A percentile compares a stretch with the other conserved stretches of the same genome.
Evolutionary conservation across 1,140 invertebrate species (phyloP).

Genomic region (Ladona fulva): DNA sequence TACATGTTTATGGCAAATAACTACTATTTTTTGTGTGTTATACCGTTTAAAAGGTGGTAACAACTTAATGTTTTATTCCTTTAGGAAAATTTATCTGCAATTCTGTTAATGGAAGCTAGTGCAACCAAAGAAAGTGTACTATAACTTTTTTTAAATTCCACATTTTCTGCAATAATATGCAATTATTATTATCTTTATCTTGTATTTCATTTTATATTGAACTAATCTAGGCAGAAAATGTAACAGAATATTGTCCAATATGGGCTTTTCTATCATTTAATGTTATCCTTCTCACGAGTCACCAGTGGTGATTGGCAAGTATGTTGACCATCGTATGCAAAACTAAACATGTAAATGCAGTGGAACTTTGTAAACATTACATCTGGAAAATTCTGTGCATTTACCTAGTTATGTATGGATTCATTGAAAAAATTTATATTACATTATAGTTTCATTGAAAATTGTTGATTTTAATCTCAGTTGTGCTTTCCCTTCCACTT

Average conservation of each 20-base stretch:
- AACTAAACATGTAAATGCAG: neutral
- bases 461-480: neutral
- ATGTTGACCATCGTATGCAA: neutral
- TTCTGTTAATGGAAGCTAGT: neutral
- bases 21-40: neutral
- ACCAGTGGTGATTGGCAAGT: neutral
- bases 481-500: neutral
- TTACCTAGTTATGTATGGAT: slow-evolving; percentile 2
- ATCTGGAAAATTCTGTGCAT: neutral
- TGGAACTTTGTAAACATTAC: neutral
- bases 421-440: slow-evolving; percentile 7
- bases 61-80: neutral
- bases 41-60: neutral
- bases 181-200: neutral
- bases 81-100: neutral
- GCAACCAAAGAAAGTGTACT: slow-evolving; percentile 2
- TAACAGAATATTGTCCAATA: neutral
- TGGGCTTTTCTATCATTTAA: neutral
- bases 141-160: neutral
- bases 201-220: neutral
- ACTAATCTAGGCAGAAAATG: neutral
- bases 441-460: slow-evolving; percentile 4
- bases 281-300: neutral
- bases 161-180: neutral
- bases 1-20: slow-evolving; percentile 3